Conservation (phyloP, 2,113 vertebrate species). For the Steatornis caripensis region DNA sequence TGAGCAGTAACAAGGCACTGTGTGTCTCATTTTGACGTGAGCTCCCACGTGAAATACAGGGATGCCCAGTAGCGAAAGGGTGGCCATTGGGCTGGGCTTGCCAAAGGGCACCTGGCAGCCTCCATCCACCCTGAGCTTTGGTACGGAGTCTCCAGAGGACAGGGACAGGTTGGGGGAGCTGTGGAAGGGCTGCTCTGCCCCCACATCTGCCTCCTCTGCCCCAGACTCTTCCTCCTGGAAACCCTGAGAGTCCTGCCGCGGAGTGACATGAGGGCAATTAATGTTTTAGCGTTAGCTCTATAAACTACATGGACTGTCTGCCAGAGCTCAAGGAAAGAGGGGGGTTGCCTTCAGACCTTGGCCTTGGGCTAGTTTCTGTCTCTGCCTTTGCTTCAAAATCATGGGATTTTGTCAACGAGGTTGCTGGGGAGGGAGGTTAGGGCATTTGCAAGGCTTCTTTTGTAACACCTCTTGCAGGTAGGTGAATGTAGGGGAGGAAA, state of each 20-base stretch:
- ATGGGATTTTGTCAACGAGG: background rate
- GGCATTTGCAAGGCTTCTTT: background rate
- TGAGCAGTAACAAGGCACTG: background rate
- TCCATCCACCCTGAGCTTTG: background rate
- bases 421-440: background rate
- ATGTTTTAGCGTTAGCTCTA: background rate
- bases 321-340: background rate
- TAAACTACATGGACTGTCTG: background rate
- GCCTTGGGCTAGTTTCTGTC: background rate
- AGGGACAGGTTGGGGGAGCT: background rate
- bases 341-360: background rate
- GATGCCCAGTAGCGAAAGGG: background rate
- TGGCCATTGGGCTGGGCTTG: background rate
- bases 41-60: background rate
- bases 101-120: background rate
- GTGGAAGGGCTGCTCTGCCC: background rate
- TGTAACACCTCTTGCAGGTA: background rate
- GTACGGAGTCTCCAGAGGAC: background rate
- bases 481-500: background rate
- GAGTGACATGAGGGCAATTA: background rate
- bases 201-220: background rate
- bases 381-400: background rate
- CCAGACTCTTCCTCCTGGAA: background rate
- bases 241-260: rapidly evolving
- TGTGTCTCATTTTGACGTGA: background rate